These are phyloP conservation scores for Rhopalosiphum padi DNA, from an alignment of 1,140 invertebrate genomes.

Conservation along the genomic window DNA sequence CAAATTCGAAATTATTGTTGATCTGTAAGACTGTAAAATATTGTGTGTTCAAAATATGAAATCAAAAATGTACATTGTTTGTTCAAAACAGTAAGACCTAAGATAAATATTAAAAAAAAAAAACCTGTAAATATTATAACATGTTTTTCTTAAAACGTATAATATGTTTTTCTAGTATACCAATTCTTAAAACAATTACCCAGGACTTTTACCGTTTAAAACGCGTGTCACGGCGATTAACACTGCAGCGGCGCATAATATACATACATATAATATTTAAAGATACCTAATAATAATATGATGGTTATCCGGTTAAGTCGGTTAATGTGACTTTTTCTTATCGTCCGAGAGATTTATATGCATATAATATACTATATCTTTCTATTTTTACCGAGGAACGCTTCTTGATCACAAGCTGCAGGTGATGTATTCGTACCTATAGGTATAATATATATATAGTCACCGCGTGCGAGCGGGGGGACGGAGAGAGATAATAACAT, in stretches of 20 bases:
- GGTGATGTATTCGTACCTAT: background rate
- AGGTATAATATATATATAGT: background rate
- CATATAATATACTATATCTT: background rate
- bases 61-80: background rate
- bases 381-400: background rate
- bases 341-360: background rate
- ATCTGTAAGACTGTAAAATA: background rate
- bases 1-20: background rate
- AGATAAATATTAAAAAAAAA: too few relatives aligned
- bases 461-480: background rate
- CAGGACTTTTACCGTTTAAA: background rate
- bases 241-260: background rate
- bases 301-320: background rate
- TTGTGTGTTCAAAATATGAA: background rate
- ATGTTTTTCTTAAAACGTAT: too few relatives aligned
- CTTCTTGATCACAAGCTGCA: background rate
- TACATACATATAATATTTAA: background rate
- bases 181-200: background rate
- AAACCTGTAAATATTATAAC: too few relatives aligned
- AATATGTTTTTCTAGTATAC: too few relatives aligned
- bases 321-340: slow-evolving; percentile 9
- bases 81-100: too few relatives aligned
- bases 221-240: background rate
- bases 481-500: background rate
- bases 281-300: background rate